Percentiles rank a stretch among this genome's conserved stretches.
Evolutionary conservation across 2,797 vertebrate genomes (phyloP).

Genomic region (Furcifer pardalis): DNA sequence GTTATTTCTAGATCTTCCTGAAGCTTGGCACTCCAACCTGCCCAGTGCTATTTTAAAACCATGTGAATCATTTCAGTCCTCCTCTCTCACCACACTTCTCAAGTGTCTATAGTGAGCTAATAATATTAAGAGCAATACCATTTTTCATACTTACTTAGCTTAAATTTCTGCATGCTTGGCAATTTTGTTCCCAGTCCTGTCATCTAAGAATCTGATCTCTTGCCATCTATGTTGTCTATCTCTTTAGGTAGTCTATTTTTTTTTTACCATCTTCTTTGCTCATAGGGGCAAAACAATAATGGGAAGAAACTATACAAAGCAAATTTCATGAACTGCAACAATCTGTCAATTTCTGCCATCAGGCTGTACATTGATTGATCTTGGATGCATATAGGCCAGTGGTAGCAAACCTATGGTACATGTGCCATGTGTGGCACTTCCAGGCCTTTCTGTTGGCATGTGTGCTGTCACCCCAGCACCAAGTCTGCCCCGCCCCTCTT

Average conservation of each 20-base stretch:
- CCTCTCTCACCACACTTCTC: conserved; percentile 12
- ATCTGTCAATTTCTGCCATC: background rate
- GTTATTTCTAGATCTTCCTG: conserved; percentile 34
- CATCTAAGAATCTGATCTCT: conserved; percentile 6
- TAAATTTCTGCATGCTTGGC: conserved; percentile 3
- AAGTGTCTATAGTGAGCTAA: conserved; percentile 34
- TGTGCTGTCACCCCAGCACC: no score
- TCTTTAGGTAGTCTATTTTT: background rate
- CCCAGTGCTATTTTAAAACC: conserved; percentile 36
- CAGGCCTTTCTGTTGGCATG: no score
- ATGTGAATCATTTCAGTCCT: background rate
- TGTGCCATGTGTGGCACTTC: no score
- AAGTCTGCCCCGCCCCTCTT: no score
- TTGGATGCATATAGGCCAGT: background rate
- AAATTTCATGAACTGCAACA: background rate
- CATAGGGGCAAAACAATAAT: background rate
- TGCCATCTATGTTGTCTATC: background rate
- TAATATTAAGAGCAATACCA: conserved; percentile 22
- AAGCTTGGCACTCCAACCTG: background rate
- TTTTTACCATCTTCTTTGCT: background rate
- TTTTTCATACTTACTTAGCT: conserved; percentile 15
- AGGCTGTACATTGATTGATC: background rate
- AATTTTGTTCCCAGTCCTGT: background rate
- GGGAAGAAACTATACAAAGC: background rate
- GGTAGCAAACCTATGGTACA: no score